Base-by-base conservation (phyloP, 2,888 invertebrate species). In the Laothoe populi region DNA sequence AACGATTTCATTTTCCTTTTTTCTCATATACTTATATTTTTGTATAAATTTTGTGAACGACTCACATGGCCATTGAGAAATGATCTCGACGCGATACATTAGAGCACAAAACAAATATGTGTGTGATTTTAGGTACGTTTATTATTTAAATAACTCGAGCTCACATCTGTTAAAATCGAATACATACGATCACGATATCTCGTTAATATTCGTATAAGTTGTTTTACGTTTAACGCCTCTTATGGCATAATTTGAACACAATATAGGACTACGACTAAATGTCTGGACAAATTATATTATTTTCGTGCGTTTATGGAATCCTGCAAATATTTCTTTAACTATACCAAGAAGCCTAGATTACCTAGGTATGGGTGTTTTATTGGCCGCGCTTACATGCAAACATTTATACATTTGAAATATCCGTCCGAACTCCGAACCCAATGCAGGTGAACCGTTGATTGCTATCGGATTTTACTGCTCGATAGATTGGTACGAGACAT, bases 371-470 rank as follows among this genome's bases (percentile, higher is more conserved):
- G 80, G 69, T 73, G 78, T 78, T 83, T 76, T 81, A 81, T 77
- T 78, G 73, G 70, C 72, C 71, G 75, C 72, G 77, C 75, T 79
- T 76, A 75, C 82, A 84, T 82, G 83, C 82, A 77, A 81, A 73
- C 81, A 78, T 84, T 85, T 84, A 84, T 82, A 81, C 76, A 87
- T 44, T 7, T 44, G 16, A 16, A 44, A 84, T 82, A 79, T 79
- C 75, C 70, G 64, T n/a, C 26, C 63, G 48, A 63, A 66, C 62
- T 13, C 24, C 63, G 46, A 63, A 66, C 62, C 61, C 66, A 66
- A 66, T 69, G 63, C 64, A 70, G 60, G 63, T 66, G 42, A 66
- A 66, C 62, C 66, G 66, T 26, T 26, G 48, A 53, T 53, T 31
- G 49, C 31, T 53, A 53, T 53, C 49, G 16, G 49, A 31, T 53